Evolutionary conservation across 2,797 vertebrate genomes (phyloP).

Genomic region (Otus scops): DNA sequence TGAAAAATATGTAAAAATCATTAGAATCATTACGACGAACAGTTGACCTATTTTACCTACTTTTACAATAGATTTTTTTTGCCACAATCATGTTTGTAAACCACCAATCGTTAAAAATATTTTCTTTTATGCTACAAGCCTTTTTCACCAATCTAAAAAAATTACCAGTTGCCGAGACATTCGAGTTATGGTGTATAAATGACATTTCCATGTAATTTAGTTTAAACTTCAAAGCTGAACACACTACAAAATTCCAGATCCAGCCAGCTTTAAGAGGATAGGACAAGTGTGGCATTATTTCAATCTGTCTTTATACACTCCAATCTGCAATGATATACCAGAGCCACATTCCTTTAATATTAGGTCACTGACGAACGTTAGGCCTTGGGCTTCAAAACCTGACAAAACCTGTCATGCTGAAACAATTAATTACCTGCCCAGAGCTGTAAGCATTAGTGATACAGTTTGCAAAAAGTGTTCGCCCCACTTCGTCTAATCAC

Average conservation of each 20-base stretch:
- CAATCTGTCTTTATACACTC: neutral
- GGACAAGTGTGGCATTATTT: constrained; percentile 31
- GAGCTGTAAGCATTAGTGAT: neutral
- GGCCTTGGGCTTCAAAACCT: constrained; percentile 56
- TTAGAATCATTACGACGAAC: neutral
- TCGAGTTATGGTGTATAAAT: neutral
- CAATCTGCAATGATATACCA: neutral
- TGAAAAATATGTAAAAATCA: neutral
- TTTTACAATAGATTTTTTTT: neutral
- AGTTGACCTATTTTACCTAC: neutral
- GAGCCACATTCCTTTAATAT: constrained; percentile 53
- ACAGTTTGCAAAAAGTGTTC: neutral
- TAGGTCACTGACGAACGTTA: constrained; percentile 62
- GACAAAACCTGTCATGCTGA: constrained; percentile 30
- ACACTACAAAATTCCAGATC: neutral
- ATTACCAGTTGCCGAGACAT: neutral
- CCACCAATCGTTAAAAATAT: neutral
- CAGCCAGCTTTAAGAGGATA: neutral
- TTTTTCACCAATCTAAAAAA: neutral
- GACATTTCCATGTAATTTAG: neutral
- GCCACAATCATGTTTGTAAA: neutral
- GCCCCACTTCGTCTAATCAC: neutral
- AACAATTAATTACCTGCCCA: constrained; percentile 47
- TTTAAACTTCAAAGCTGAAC: constrained; percentile 13
- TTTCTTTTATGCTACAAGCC: neutral